Evolutionary conservation across 1,140 invertebrate genomes (phyloP).

Genomic region (Ips typographus): DNA sequence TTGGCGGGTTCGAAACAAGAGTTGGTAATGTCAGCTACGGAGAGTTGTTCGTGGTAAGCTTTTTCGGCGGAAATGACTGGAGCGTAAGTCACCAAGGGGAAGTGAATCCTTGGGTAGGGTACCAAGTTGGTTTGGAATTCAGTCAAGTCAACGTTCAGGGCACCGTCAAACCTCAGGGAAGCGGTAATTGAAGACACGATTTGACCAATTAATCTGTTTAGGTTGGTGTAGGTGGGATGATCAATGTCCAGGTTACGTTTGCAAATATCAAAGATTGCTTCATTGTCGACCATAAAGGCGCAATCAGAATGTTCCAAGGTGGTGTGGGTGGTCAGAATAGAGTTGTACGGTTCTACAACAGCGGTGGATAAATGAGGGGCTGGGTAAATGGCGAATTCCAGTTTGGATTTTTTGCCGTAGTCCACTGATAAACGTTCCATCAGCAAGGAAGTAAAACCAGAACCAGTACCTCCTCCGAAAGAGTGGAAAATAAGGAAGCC

Average conservation of each 20-base stretch:
- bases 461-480: constrained; percentile 90
- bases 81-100: constrained; percentile 73
- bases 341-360: constrained; percentile 73
- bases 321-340: constrained; percentile 64
- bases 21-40: constrained; percentile 69
- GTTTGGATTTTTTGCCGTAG: constrained; percentile 73
- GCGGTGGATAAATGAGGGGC: constrained; percentile 71
- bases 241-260: constrained; percentile 65
- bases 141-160: constrained; percentile 76
- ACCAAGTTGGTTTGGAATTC: constrained; percentile 78
- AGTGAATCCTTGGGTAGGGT: constrained; percentile 70
- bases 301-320: constrained; percentile 66
- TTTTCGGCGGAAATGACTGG: constrained; percentile 63
- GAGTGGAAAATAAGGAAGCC: constrained; percentile 82
- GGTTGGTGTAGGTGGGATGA: constrained; percentile 63
- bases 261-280: constrained; percentile 75
- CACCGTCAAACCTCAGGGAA: constrained; percentile 74
- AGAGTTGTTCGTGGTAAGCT: constrained; percentile 68
- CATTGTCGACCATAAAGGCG: constrained; percentile 68
- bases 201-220: constrained; percentile 68
- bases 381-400: constrained; percentile 78
- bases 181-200: constrained; percentile 80
- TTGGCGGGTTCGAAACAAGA: constrained; percentile 66
- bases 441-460: constrained; percentile 76
- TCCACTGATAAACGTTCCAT: constrained; percentile 77